These are phyloP conservation scores for Anagyrus pseudococci DNA, from an alignment of 2,888 invertebrate genomes.

Conservation along the genomic window DNA sequence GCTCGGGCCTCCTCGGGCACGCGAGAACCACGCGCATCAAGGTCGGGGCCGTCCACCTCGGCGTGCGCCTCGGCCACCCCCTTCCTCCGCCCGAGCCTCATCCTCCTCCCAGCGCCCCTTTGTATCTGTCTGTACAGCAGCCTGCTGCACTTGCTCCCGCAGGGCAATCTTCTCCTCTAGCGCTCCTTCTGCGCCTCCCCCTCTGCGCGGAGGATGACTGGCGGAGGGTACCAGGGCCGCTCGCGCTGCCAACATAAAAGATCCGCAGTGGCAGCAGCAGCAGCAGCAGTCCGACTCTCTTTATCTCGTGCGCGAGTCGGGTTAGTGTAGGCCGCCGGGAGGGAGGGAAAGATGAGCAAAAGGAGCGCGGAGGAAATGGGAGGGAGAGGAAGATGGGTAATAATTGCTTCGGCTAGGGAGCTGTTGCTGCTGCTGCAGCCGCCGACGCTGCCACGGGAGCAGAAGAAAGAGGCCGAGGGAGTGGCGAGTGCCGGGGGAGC, in stretches of 20 bases:
- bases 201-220: neutral
- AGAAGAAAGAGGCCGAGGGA: too few species aligned
- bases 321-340: too few species aligned
- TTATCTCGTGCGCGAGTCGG: neutral
- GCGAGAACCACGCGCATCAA: constrained; percentile 60
- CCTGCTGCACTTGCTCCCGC: neutral
- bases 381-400: constrained; percentile 3
- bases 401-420: constrained; percentile 32
- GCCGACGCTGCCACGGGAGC: constrained; percentile 10
- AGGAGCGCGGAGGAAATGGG: too few species aligned
- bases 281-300: constrained; percentile 3
- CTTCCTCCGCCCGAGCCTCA: neutral
- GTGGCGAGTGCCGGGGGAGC: neutral
- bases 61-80: constrained; percentile 5
- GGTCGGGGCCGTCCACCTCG: constrained; percentile 56
- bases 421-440: constrained; percentile 22
- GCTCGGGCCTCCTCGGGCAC: constrained; percentile 46
- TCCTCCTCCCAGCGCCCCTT: neutral
- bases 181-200: constrained; percentile 10
- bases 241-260: constrained; percentile 28
- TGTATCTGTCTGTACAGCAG: neutral
- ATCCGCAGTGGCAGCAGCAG: neutral
- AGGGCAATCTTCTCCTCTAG: neutral
- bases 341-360: too few species aligned
- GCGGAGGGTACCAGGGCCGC: too few species aligned